Conservation (phyloP, 2,113 vertebrate species). For the Sapayoa aenigma region DNA sequence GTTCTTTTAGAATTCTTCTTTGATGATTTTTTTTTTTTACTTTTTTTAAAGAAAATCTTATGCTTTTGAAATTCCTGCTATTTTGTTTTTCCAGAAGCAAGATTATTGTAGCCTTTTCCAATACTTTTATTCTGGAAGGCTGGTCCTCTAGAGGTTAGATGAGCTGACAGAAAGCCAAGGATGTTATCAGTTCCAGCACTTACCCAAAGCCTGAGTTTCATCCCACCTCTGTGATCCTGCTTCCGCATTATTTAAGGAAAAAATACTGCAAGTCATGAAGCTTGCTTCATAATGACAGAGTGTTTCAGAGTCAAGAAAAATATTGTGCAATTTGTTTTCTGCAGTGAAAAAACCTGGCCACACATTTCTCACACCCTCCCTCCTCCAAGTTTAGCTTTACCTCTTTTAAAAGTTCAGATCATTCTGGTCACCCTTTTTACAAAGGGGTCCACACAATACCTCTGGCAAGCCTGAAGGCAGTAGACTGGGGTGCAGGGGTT, state of each 20-base stretch:
- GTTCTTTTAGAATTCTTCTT: not conserved
- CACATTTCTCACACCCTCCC: not conserved
- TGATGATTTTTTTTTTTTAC: not conserved
- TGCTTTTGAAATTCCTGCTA: not conserved
- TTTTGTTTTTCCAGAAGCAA: not conserved
- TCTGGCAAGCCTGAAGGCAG: not conserved
- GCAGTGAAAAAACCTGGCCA: not conserved
- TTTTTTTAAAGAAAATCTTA: not conserved
- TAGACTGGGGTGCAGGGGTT: not conserved
- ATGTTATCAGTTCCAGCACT: not conserved
- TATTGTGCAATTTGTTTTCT: slow-evolving; percentile 31
- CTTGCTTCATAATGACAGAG: slow-evolving; percentile 11
- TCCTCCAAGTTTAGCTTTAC: not conserved
- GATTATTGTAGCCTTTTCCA: not conserved
- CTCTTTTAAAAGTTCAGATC: not conserved
- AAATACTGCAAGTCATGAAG: slow-evolving; percentile 39
- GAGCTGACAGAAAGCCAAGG: not conserved
- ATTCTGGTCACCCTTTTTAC: not conserved
- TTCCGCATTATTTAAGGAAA: not conserved
- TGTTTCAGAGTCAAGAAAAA: not conserved
- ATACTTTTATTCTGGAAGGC: not conserved
- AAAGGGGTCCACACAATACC: not conserved
- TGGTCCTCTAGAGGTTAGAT: not conserved
- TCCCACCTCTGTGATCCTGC: not conserved
- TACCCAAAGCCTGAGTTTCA: not conserved